Percentiles rank a stretch among this genome's conserved stretches.
These are phyloP conservation scores for Leptatherina wallacei DNA, from an alignment of 2,797 vertebrate genomes.

Conservation along the genomic window DNA sequence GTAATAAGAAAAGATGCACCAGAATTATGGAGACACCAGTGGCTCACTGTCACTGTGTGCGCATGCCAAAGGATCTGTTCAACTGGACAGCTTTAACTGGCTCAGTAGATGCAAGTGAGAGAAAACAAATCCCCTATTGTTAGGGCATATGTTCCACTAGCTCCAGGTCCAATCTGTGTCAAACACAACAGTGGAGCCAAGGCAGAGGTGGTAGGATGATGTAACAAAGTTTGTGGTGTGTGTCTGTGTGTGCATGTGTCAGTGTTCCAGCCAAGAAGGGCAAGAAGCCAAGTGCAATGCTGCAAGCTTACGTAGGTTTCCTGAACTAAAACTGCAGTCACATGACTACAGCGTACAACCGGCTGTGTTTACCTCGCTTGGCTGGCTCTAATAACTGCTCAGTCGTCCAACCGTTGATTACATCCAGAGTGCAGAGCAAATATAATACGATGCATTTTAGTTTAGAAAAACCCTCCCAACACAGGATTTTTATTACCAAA, in stretches of 20 bases:
- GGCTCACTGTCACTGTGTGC: slow-evolving; percentile 22
- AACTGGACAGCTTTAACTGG: slow-evolving; percentile 58
- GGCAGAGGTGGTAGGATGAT: slow-evolving; percentile 60
- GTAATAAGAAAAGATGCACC: slow-evolving; percentile 37
- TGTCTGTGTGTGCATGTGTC: slow-evolving; percentile 33
- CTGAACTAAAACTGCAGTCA: slow-evolving; percentile 62
- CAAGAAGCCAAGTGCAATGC: slow-evolving; percentile 67
- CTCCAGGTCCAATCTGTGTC: slow-evolving; percentile 61
- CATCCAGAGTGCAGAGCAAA: slow-evolving; percentile 43
- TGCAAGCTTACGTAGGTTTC: slow-evolving; percentile 60
- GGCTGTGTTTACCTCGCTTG: slow-evolving; percentile 56
- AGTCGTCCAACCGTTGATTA: slow-evolving; percentile 48
- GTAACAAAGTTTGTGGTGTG: slow-evolving; percentile 52
- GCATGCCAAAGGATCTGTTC: slow-evolving; percentile 55
- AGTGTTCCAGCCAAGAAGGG: slow-evolving; percentile 48
- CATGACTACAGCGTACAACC: slow-evolving; percentile 56
- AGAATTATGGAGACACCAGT: slow-evolving; percentile 24
- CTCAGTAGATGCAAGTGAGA: slow-evolving; percentile 53
- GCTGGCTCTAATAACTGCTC: slow-evolving; percentile 53
- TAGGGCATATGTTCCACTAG: slow-evolving; percentile 71
- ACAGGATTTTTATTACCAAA: neutral
- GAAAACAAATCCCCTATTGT: slow-evolving; percentile 74
- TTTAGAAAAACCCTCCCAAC: slow-evolving; percentile 15
- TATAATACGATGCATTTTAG: slow-evolving; percentile 30
- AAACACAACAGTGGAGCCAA: slow-evolving; percentile 51